Base-by-base conservation (phyloP, 2,888 invertebrate species). In the Buathra laborator region DNA sequence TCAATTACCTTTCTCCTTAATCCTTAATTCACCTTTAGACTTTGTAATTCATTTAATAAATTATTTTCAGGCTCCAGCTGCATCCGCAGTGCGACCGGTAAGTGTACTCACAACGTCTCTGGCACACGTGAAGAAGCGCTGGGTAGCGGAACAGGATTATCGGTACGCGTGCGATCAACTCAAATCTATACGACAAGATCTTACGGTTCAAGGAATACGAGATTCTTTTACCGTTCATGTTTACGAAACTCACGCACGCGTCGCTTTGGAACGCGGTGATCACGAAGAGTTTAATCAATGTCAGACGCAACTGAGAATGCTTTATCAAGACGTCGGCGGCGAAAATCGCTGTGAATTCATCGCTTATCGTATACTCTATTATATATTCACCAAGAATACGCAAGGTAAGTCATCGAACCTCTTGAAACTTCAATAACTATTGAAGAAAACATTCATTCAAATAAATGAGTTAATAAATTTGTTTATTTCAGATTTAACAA, bases 201-300 rank as follows among this genome's bases (percentile, higher is more conserved):
- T 99, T 90, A 99, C 99, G 86, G 99, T 99, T 70, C 99, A 99
- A 96, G 98, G 99, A 90, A 96, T 99, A 89, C 95, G 99, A 89
- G 98, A 99, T 94, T 95, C 95, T 87, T 99, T 99, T 93, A 99
- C 99, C 77, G 97, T 99, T n/a, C 96, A 97, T 92, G 99, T 99
- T 12, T 99, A 99, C 94, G 99, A 99, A 95, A 99, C 99, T 3
- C 99, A 99, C 95, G 99, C 99, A 4, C 96, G 99, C 78, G 98
- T 99, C 91, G 99, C 99, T 71, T 95, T 99, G 94, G 99, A 99
- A 94, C 99, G 98, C 94, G 98, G 98, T 75, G 99, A 99, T 93
- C 99, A 99, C 94, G 99, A 99, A 93, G 99, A 99, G 94, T 99
- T 99, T 93, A 99, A 99, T 95, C 99, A 99, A 94, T 99, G 99